phyloP scores from a whole-genome alignment of 2,888 invertebrate genomes.

The Drosophila paucipuncta region DNA sequence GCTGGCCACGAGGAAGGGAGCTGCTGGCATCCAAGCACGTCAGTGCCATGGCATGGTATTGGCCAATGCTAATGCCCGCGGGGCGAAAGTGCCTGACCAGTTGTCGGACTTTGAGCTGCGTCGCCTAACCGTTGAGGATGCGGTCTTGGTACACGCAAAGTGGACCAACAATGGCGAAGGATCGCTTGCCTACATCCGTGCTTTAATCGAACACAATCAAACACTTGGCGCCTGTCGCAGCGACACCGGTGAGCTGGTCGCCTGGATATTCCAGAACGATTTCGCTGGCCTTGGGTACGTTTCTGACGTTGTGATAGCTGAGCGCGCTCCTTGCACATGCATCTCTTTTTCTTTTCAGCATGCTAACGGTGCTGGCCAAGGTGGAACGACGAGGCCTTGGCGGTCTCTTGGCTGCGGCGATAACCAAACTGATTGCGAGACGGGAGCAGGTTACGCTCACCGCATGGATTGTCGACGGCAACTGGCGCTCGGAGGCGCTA shows the following conservation, averaged over 20 bases:
- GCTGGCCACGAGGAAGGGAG: constrained; percentile 55
- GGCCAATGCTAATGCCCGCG: constrained; percentile 47
- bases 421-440: constrained; percentile 72
- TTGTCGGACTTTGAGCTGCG: constrained; percentile 69
- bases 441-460: constrained; percentile 63
- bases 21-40: constrained; percentile 57
- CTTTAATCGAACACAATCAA: constrained; percentile 69
- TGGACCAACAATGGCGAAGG: constrained; percentile 82
- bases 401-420: constrained; percentile 61
- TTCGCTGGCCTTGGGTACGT: constrained; percentile 80
- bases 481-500: constrained; percentile 74
- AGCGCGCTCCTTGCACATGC: neutral
- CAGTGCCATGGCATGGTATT: constrained; percentile 73
- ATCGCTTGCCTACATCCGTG: constrained; percentile 71
- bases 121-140: constrained; percentile 58
- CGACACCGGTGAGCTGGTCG: constrained; percentile 68
- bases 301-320: neutral
- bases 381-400: constrained; percentile 79
- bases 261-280: constrained; percentile 83
- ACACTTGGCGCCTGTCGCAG: constrained; percentile 71
- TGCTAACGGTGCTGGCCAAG: constrained; percentile 76
- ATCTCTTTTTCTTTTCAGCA: constrained; percentile 45
- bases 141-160: constrained; percentile 60
- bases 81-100: constrained; percentile 56
- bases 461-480: constrained; percentile 75